Conservation (phyloP, 2,113 vertebrate genomes). For the Limnothrissa miodon region DNA sequence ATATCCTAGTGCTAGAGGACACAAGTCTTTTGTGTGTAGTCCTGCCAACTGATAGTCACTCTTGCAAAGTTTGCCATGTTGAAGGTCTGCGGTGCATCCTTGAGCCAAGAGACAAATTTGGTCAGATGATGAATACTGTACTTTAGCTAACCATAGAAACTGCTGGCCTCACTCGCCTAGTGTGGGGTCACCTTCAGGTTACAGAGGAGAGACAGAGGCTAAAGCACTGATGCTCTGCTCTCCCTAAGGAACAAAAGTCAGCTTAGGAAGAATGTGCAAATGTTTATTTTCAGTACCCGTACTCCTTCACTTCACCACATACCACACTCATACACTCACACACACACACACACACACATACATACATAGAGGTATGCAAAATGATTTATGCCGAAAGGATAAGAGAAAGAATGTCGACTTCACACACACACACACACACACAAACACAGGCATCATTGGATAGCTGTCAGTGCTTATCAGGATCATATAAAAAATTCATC, state of each 20-base stretch:
- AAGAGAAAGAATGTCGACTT: not conserved
- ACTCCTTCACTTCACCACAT: not conserved
- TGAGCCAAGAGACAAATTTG: not conserved
- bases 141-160: not conserved
- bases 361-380: not conserved
- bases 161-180: not conserved
- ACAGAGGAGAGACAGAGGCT: not conserved
- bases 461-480: constrained; percentile 6
- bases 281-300: not conserved
- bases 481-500: not conserved
- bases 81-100: not conserved
- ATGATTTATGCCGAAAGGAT: not conserved
- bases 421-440: not conserved
- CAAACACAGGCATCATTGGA: not conserved
- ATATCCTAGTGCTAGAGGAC: not conserved
- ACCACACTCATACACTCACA: not conserved
- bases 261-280: not conserved
- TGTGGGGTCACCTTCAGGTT: not conserved
- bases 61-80: not conserved
- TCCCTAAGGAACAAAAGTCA: not conserved
- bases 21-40: not conserved
- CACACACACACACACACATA: constrained; percentile 8
- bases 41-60: not conserved
- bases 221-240: not conserved
- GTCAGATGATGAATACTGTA: not conserved